Evolutionary conservation across 1,140 invertebrate genomes (phyloP).

Genomic region (Protaetia brevitarsis): DNA sequence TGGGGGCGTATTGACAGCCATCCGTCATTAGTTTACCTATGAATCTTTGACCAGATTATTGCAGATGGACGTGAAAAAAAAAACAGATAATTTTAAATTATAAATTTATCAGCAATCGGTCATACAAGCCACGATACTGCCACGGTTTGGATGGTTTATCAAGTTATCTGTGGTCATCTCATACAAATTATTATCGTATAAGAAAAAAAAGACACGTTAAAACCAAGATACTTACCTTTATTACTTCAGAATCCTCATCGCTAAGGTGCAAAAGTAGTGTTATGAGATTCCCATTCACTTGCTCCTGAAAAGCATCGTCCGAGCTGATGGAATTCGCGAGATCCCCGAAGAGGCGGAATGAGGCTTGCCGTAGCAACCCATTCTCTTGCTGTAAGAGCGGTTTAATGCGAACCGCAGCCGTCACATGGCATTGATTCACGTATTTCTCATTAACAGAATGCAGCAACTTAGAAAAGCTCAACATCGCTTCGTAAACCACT

Average conservation of each 20-base stretch:
- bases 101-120: too few relatives aligned
- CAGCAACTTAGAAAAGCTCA: constrained; percentile 56
- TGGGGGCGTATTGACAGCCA: too few relatives aligned
- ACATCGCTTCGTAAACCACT: constrained; percentile 57
- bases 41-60: too few relatives aligned
- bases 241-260: constrained; percentile 66
- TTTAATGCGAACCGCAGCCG: constrained; percentile 56
- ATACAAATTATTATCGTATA: too few relatives aligned
- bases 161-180: too few relatives aligned
- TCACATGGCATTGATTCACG: constrained; percentile 50
- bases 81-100: too few relatives aligned
- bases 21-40: too few relatives aligned
- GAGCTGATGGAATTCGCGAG: constrained; percentile 53
- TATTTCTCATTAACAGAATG: constrained; percentile 42
- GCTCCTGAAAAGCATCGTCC: constrained; percentile 62
- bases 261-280: constrained; percentile 72
- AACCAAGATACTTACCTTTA: constrained; percentile 55
- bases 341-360: constrained; percentile 72
- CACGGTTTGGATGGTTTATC: too few relatives aligned
- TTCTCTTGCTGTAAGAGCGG: constrained; percentile 56
- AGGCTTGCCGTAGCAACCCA: constrained; percentile 57
- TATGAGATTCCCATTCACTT: constrained; percentile 69
- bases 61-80: too few relatives aligned
- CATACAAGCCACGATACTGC: too few relatives aligned
- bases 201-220: too few relatives aligned